These are phyloP conservation scores for Sminthopsis crassicaudata DNA, from an alignment of 2,113 vertebrate genomes.

Conservation along the genomic window DNA sequence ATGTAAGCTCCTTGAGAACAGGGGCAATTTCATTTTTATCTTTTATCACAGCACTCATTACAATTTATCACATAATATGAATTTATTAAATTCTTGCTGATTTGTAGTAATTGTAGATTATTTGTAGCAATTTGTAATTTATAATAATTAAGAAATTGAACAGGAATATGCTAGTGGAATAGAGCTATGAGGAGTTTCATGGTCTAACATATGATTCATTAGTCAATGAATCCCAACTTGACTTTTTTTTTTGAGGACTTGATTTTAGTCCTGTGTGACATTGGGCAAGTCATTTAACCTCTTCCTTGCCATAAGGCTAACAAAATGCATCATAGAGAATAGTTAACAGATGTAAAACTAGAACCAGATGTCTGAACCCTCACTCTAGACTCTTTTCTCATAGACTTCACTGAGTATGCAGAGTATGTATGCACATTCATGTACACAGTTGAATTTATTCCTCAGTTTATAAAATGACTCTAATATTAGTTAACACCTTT, in stretches of 20 bases:
- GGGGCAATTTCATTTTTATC: background rate
- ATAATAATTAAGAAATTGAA: conserved; percentile 31
- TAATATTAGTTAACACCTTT: background rate
- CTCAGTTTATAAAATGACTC: background rate
- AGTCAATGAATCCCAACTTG: background rate
- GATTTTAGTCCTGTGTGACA: background rate
- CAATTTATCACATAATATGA: background rate
- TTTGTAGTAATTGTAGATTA: background rate
- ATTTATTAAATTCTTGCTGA: background rate
- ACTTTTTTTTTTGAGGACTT: background rate
- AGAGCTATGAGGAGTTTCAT: background rate
- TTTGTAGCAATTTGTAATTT: background rate
- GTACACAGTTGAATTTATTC: background rate
- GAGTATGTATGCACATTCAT: background rate
- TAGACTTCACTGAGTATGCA: background rate
- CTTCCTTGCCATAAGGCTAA: background rate
- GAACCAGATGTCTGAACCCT: background rate
- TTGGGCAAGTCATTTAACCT: background rate
- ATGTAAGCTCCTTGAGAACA: background rate
- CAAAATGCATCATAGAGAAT: background rate
- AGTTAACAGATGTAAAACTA: conserved; percentile 1
- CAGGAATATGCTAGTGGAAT: background rate
- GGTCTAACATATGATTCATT: background rate
- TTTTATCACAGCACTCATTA: background rate
- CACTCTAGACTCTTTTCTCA: background rate